phyloP scores from a whole-genome alignment of 2,888 invertebrate species.

The Drosophila borealis region DNA sequence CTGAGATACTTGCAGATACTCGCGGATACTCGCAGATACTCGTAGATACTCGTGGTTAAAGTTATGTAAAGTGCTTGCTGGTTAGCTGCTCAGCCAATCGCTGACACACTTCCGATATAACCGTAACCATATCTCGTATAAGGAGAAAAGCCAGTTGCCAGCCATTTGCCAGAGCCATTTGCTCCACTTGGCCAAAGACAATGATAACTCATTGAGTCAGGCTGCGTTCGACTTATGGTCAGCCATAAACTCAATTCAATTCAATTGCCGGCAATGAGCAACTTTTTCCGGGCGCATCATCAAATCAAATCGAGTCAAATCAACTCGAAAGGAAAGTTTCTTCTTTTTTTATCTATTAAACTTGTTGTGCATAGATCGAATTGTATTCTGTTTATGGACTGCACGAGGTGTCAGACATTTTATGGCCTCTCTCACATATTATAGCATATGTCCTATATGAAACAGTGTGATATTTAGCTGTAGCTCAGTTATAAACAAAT shows the following conservation, averaged over 20 bases:
- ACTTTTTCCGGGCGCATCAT: slow-evolving; percentile 66
- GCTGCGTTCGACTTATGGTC: slow-evolving; percentile 39
- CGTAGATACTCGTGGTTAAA: slow-evolving; percentile 33
- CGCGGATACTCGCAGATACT: slow-evolving; percentile 30
- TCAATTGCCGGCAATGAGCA: slow-evolving; percentile 63
- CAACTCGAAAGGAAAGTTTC: slow-evolving; percentile 61
- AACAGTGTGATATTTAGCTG: slow-evolving; percentile 6
- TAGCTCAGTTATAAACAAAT: slow-evolving; percentile 27
- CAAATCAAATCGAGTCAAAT: slow-evolving; percentile 66
- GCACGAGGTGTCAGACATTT: slow-evolving; percentile 64
- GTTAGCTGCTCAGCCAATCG: slow-evolving; percentile 33
- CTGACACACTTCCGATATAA: slow-evolving; percentile 77
- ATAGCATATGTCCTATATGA: slow-evolving; percentile 6
- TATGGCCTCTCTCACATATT: slow-evolving; percentile 43
- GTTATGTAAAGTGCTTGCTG: slow-evolving; percentile 67
- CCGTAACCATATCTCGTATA: slow-evolving; percentile 54
- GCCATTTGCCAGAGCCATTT: slow-evolving; percentile 22
- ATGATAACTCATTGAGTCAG: slow-evolving; percentile 69
- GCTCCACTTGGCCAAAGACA: slow-evolving; percentile 70
- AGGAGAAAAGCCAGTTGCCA: slow-evolving; percentile 58
- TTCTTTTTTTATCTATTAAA: slow-evolving; percentile 27
- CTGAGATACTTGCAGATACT: slow-evolving; percentile 42
- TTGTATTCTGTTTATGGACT: slow-evolving; percentile 38
- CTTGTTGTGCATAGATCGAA: slow-evolving; percentile 46
- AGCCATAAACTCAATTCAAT: slow-evolving; percentile 63